phyloP scores from a whole-genome alignment of 2,888 invertebrate genomes.

The Spisula solida region DNA sequence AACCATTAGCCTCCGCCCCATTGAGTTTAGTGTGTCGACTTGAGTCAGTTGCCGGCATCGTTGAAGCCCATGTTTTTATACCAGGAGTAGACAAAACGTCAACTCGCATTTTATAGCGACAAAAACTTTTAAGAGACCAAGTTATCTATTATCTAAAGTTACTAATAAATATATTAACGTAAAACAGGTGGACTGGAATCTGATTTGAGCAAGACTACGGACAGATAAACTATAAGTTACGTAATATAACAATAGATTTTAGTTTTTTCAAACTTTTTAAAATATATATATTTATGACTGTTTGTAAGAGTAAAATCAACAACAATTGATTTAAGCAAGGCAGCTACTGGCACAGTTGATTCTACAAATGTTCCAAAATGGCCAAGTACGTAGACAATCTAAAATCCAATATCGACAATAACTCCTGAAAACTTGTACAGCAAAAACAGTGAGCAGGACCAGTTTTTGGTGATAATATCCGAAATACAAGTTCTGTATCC shows the following conservation, averaged over 20 bases:
- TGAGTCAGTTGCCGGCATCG: slow-evolving; percentile 75
- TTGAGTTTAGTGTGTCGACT: slow-evolving; percentile 57
- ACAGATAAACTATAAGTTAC: background rate
- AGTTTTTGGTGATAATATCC: background rate
- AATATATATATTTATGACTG: background rate
- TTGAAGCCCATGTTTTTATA: slow-evolving; percentile 76
- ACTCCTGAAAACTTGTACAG: slow-evolving; percentile 2
- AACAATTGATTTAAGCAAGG: background rate
- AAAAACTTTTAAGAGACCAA: background rate
- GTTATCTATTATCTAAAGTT: background rate
- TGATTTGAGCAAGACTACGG: background rate
- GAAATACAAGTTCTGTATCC: background rate
- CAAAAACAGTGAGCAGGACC: background rate
- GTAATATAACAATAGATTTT: background rate
- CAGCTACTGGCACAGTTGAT: background rate
- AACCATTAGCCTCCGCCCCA: slow-evolving; percentile 46
- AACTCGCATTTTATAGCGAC: slow-evolving; percentile 75
- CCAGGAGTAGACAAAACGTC: slow-evolving; percentile 71
- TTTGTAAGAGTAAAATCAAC: background rate
- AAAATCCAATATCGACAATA: slow-evolving; percentile 15
- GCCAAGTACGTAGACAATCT: background rate
- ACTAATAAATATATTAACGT: background rate
- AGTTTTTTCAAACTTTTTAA: background rate
- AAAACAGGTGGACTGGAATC: background rate
- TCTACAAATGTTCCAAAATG: slow-evolving; percentile 13